Percentiles rank a stretch among this genome's conserved stretches.
Conservation (phyloP, 35 echinoderm and acorn worm species). For the Apostichopus japonicus region DNA sequence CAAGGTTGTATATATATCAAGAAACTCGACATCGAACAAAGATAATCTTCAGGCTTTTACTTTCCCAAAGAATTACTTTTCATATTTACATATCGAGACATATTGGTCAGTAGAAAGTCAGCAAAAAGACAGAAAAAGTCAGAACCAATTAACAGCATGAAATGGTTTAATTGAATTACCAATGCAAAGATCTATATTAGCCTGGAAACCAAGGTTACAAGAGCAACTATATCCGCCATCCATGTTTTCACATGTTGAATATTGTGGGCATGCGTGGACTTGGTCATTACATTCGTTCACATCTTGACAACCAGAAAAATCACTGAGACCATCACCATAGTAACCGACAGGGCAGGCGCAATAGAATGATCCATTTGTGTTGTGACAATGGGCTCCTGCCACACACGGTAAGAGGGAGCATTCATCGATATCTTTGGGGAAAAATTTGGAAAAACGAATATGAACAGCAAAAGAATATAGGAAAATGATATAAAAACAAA, state of each 20-base stretch:
- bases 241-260: slow-evolving; percentile 2
- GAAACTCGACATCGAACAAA: too few relatives aligned
- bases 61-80: too few relatives aligned
- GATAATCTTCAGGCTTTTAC: too few relatives aligned
- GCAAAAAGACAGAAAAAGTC: too few relatives aligned
- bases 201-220: not conserved
- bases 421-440: not conserved
- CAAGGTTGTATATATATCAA: too few relatives aligned
- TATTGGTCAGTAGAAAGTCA: too few relatives aligned
- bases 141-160: too few relatives aligned
- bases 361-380: slow-evolving; percentile 8
- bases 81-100: too few relatives aligned
- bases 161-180: not conserved
- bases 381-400: not conserved
- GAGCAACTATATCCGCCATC: not conserved
- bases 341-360: slow-evolving; percentile 7
- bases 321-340: slow-evolving; percentile 2
- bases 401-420: not conserved
- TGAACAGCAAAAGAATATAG: too few relatives aligned
- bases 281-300: not conserved
- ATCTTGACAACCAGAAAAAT: not conserved
- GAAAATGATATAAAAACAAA: too few relatives aligned
- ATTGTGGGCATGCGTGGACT: not conserved
- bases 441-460: not conserved
- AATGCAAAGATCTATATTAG: not conserved